Conservation (phyloP, 2,888 invertebrate species). For the Tubulanus polymorphus region DNA sequence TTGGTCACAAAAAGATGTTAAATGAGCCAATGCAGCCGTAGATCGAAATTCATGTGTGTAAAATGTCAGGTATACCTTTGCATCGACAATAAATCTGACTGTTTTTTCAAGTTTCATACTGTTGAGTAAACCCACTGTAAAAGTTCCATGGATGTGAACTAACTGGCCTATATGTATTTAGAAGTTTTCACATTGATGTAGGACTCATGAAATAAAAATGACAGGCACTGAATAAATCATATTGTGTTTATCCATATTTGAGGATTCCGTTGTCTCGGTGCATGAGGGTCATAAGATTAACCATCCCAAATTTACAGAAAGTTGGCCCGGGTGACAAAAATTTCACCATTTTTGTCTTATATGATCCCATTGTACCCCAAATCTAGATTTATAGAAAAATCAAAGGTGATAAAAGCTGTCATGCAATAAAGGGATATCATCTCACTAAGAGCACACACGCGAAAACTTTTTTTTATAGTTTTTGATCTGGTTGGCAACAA, state of each 20-base stretch:
- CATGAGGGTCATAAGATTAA: neutral
- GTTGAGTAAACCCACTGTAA: too few species aligned
- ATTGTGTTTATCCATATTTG: too few species aligned
- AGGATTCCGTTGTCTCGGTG: neutral
- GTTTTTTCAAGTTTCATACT: too few species aligned
- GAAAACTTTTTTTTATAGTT: too few species aligned
- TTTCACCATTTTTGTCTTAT: neutral
- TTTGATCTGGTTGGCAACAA: too few species aligned
- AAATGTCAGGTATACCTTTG: conserved; percentile 1
- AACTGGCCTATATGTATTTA: too few species aligned
- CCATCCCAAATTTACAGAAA: neutral
- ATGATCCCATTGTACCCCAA: neutral
- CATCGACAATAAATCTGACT: neutral
- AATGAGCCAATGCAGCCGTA: neutral
- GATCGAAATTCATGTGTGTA: neutral
- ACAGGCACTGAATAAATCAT: too few species aligned
- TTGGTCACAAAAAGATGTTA: conserved; percentile 1
- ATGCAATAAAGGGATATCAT: neutral
- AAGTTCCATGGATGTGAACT: too few species aligned
- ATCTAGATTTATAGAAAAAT: neutral
- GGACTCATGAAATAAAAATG: too few species aligned
- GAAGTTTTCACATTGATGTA: too few species aligned
- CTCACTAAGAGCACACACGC: too few species aligned
- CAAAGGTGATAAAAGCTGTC: neutral
- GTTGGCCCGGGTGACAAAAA: neutral